Evolutionary conservation across 2,113 vertebrate species (phyloP), one percentile per base, ranked within the genome.

Genomic region (Dermatemys mawii): DNA sequence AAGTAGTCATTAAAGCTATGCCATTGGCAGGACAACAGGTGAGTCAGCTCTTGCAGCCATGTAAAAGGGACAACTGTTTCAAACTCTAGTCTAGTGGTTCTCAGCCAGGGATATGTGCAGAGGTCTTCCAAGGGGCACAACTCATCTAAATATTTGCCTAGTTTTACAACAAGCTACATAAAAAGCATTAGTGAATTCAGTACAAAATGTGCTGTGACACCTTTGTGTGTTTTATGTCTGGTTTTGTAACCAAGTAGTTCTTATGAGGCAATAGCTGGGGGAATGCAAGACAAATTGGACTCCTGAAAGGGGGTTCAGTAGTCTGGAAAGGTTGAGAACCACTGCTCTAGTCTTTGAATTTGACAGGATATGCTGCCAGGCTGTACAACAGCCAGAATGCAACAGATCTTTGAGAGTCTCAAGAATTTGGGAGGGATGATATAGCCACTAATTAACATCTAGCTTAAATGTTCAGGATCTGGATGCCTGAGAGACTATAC

Each of bases 1-100:
- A 5, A 13, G 35, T 11, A 22, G 0, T 6, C 4, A 1, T 0
- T 46, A 9, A 76, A 55, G 24, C 5, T 3, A n/a, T 13, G 13
- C 12, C 29, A 51, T 51, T 0, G 2, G 19, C 1, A 0, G 9
- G 24, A 75, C 22, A 44, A 26, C 38, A 35, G 38, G 21, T 2
- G 10, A 51, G 11, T 8, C 2, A 10, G 32, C 2, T 0, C 54
- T 49, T 10, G n/a, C 35, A 55, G 5, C 13, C 0, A 3, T 5
- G 26, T 35, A 70, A 63, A 63, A 63, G 32, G 60, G 13, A 63
- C 32, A 35, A 35, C 32, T 63, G 16, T 63, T 63, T 32, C 32
- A 63, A 63, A 38, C 10, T 57, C 27, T 57, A 57, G 55, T 57
- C 55, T 5, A 29, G 27, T 29, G 12, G 27, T 32, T 57, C 55